Conservation (phyloP, 2,113 vertebrate genomes). For the Amphiprion ocellaris region DNA sequence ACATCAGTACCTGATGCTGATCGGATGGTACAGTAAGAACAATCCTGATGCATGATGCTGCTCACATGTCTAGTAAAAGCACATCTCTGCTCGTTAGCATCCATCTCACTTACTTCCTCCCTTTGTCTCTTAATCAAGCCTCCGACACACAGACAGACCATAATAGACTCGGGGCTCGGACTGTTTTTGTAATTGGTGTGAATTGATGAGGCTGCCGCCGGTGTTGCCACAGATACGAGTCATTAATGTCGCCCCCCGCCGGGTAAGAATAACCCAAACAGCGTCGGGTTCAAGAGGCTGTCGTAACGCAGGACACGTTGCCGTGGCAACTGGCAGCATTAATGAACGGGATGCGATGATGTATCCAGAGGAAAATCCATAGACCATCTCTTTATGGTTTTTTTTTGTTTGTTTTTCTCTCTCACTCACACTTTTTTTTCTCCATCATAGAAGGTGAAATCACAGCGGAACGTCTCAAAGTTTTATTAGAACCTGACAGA, state of each 20-base stretch:
- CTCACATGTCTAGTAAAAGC: conserved; percentile 14
- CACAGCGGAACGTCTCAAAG: neutral
- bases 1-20: neutral
- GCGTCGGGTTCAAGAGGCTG: conserved; percentile 12
- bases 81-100: conserved; percentile 28
- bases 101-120: conserved; percentile 31
- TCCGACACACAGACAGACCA: conserved; percentile 6
- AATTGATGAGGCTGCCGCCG: conserved; percentile 51
- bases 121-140: conserved; percentile 28
- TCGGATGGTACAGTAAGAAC: neutral
- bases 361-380: conserved; percentile 45
- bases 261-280: neutral
- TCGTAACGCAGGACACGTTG: conserved; percentile 39
- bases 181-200: conserved; percentile 56
- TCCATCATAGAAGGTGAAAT: neutral
- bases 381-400: conserved; percentile 2
- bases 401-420: conserved; percentile 18
- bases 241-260: conserved; percentile 64
- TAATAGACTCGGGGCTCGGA: conserved; percentile 4
- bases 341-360: conserved; percentile 43
- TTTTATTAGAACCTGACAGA: conserved; percentile 45
- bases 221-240: conserved; percentile 62
- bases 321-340: conserved; percentile 64
- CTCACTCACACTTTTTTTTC: neutral
- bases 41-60: conserved; percentile 20